Conservation (phyloP, 2,888 invertebrate genomes). For the Thumatha senex region DNA sequence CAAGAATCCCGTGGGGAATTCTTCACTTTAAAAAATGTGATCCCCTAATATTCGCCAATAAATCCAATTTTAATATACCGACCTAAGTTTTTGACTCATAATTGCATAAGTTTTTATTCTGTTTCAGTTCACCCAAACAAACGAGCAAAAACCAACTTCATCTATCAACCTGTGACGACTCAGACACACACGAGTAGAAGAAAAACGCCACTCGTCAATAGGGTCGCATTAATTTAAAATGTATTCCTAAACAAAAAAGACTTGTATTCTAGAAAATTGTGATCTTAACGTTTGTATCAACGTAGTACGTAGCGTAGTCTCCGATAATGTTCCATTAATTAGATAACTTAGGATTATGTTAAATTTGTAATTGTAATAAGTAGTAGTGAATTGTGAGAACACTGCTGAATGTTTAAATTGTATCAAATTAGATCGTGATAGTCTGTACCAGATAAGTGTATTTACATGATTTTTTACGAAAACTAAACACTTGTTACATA, state of each 20-base stretch:
- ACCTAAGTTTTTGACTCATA: too few relatives aligned
- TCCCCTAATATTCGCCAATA: too few relatives aligned
- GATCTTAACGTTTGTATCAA: slow-evolving; percentile 53
- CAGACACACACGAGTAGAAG: slow-evolving; percentile 82
- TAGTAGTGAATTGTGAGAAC: slow-evolving; percentile 48
- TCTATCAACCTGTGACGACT: slow-evolving; percentile 71
- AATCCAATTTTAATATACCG: too few relatives aligned
- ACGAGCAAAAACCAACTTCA: slow-evolving; percentile 72
- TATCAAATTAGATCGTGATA: slow-evolving; percentile 51
- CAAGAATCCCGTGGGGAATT: too few relatives aligned
- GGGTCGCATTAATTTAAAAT: slow-evolving; percentile 68
- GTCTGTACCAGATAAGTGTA: slow-evolving; percentile 60
- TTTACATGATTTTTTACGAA: slow-evolving; percentile 58
- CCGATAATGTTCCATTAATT: slow-evolving; percentile 55
- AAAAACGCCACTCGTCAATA: slow-evolving; percentile 85
- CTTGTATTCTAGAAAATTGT: slow-evolving; percentile 51
- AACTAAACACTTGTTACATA: slow-evolving; percentile 76
- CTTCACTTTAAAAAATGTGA: too few relatives aligned
- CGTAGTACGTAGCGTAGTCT: slow-evolving; percentile 42
- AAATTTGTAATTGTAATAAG: slow-evolving; percentile 44
- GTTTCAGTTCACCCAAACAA: slow-evolving; percentile 74
- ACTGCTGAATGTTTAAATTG: slow-evolving; percentile 27
- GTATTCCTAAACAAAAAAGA: slow-evolving; percentile 37
- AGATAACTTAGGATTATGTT: slow-evolving; percentile 35
- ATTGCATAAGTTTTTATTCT: too few relatives aligned